Conservation (phyloP, 2,797 vertebrate genomes). For the Pangasius krempfi region DNA sequence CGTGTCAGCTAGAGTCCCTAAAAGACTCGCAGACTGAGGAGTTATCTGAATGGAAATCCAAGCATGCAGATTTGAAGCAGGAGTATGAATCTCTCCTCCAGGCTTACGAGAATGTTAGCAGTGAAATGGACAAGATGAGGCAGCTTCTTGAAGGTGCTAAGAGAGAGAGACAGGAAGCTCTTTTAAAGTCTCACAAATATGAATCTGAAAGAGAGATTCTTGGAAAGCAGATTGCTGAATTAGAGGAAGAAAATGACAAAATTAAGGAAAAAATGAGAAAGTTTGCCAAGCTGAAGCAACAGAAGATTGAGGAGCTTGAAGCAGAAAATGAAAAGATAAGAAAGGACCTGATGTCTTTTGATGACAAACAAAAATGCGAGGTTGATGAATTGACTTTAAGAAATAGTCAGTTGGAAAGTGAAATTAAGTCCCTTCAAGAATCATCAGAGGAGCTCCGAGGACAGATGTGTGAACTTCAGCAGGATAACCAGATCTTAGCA, state of each 20-base stretch:
- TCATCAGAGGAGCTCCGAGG: slow-evolving; percentile 69
- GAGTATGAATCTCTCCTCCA: slow-evolving; percentile 88
- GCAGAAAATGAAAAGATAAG: slow-evolving; percentile 72
- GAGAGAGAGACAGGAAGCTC: slow-evolving; percentile 82
- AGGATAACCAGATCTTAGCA: slow-evolving; percentile 71
- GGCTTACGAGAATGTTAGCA: slow-evolving; percentile 86
- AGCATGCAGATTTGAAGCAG: slow-evolving; percentile 83
- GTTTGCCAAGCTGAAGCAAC: slow-evolving; percentile 69
- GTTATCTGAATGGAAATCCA: slow-evolving; percentile 85
- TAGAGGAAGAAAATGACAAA: slow-evolving; percentile 71
- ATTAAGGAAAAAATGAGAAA: slow-evolving; percentile 74
- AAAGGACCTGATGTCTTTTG: slow-evolving; percentile 62
- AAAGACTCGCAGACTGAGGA: slow-evolving; percentile 88
- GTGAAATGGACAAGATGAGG: slow-evolving; percentile 88
- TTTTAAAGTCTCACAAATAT: slow-evolving; percentile 70
- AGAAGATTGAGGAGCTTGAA: slow-evolving; percentile 73
- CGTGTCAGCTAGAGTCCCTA: slow-evolving; percentile 85
- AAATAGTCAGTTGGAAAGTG: slow-evolving; percentile 72
- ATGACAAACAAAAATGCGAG: slow-evolving; percentile 61
- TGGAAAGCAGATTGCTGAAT: slow-evolving; percentile 67
- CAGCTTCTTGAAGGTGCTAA: slow-evolving; percentile 79
- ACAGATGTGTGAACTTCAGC: slow-evolving; percentile 67
- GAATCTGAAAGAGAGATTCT: slow-evolving; percentile 72
- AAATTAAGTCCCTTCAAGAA: slow-evolving; percentile 69
- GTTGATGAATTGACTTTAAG: slow-evolving; percentile 63